Evolutionary conservation across 2,113 vertebrate genomes (phyloP), one percentile per base, ranked within the genome.

Genomic region (Hyaena hyaena): DNA sequence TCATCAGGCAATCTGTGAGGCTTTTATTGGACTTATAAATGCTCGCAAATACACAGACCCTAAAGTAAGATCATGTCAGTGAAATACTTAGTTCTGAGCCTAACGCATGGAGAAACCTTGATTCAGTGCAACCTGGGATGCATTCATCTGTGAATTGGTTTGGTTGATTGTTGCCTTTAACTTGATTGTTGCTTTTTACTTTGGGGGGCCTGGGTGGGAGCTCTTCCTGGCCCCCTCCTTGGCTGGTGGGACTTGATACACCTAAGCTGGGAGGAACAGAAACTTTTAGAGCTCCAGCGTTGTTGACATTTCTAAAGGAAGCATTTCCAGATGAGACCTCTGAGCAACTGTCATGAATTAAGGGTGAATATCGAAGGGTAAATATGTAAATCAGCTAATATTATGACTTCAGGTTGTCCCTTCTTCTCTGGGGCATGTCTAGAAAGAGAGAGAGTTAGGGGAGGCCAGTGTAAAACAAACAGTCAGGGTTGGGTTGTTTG

Each of bases 11-110:
- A 73, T 61, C 48, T n/a, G 24, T 31, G 69, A 89, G 58, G 84
- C 48, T 89, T 95, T 85, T 95, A 93, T 90, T 73, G 73, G 79
- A 21, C 61, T 93, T 86, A 73, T 96, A 97, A 96, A 92, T 43
- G 17, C 82, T 68, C 28, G 48, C 43, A 94, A 93, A 90, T 48
- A 92, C 55, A 87, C 35, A 79, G 82, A 74, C 89, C 77, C 15
- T 88, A 76, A 88, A 58, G 33, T n/a, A 68, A 90, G 83, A 43
- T 50, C 15, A 69, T 77, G 50, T 76, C 10, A 68, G 53, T 24
- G 3, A 74, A 71, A 21, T n/a, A 17, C 4, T 14, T 3, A 31
- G 65, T 5, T 17, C 93, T 63, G 85, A 66, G n/a, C 10, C 33
- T 10, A 10, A 39, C n/a, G 23, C 21, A 10, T 0, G 11, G 48